Percentiles rank a stretch among this genome's conserved stretches.
Evolutionary conservation across 2,888 invertebrate genomes (phyloP).

Genomic region (Xanthorhoe designata): DNA sequence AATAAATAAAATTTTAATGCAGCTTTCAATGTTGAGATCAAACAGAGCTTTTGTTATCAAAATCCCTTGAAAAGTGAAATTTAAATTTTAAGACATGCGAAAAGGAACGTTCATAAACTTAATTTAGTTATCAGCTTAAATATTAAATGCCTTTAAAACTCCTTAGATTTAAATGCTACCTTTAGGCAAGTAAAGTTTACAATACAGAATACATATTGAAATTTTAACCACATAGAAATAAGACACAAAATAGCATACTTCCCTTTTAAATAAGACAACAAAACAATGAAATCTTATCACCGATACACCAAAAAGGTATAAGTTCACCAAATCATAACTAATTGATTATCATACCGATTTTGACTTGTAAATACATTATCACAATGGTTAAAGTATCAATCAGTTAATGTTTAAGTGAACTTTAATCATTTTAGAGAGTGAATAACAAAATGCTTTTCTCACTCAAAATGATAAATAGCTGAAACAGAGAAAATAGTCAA

Average conservation of each 20-base stretch:
- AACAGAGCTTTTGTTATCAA: conserved; percentile 22
- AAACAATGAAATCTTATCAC: conserved; percentile 8
- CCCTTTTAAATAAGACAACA: conserved; percentile 10
- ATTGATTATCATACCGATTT: not conserved
- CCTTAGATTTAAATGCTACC: conserved; percentile 35
- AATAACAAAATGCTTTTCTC: conserved; percentile 13
- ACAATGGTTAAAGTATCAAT: not conserved
- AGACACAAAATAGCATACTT: conserved; percentile 20
- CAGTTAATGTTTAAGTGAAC: not conserved
- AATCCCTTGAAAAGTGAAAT: conserved; percentile 22
- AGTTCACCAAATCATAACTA: not conserved
- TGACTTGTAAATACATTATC: not conserved
- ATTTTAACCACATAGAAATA: conserved; percentile 18
- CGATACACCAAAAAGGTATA: conserved; percentile 7
- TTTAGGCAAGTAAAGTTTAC: conserved; percentile 24
- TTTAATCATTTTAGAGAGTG: conserved; percentile 24
- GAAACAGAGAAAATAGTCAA: conserved; percentile 50
- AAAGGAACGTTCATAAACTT: conserved; percentile 14
- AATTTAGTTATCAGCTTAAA: conserved; percentile 16
- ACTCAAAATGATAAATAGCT: conserved; percentile 41
- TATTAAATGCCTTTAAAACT: conserved; percentile 28
- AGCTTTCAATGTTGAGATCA: conserved; percentile 35
- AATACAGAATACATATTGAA: conserved; percentile 7
- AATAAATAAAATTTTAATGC: conserved; percentile 35
- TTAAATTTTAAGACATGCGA: conserved; percentile 18